Evolutionary conservation across 2,888 invertebrate species (phyloP).

Genomic region (Caenorhabditis sp.): DNA sequence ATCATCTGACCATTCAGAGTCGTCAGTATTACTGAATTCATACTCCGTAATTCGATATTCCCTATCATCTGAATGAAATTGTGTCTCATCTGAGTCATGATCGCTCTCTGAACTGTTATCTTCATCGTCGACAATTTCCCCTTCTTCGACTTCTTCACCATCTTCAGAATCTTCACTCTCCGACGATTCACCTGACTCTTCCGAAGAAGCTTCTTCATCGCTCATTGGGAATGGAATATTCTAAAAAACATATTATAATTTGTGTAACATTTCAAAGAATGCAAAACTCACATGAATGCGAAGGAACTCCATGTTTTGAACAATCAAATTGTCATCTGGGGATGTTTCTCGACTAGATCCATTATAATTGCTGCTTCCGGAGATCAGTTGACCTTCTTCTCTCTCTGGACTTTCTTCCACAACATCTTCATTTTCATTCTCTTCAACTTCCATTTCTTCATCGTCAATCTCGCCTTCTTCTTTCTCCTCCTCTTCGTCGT

Average conservation of each 20-base stretch:
- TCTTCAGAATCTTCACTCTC: not conserved
- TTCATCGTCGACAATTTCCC: not conserved
- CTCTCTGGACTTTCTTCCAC: not conserved
- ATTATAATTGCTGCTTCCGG: not conserved
- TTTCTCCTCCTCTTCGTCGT: not conserved
- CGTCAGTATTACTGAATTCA: not conserved
- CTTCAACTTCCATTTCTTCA: not conserved
- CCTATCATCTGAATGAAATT: not conserved
- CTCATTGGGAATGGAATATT: not conserved
- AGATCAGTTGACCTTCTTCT: constrained; percentile 8
- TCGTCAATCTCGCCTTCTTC: not conserved
- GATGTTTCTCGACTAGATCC: not conserved
- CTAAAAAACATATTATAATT: not conserved
- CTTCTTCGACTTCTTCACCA: not conserved
- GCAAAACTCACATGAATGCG: not conserved
- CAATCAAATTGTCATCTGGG: not conserved
- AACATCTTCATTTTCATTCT: not conserved
- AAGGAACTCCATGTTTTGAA: not conserved
- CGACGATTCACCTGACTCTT: not conserved
- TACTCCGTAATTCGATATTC: not conserved
- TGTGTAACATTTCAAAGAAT: constrained; percentile 1
- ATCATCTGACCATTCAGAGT: not conserved
- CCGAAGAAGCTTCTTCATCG: not conserved
- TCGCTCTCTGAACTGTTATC: not conserved
- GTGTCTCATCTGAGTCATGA: not conserved